Evolutionary conservation across 2,113 vertebrate species (phyloP).

Genomic region (Vimba vimba): DNA sequence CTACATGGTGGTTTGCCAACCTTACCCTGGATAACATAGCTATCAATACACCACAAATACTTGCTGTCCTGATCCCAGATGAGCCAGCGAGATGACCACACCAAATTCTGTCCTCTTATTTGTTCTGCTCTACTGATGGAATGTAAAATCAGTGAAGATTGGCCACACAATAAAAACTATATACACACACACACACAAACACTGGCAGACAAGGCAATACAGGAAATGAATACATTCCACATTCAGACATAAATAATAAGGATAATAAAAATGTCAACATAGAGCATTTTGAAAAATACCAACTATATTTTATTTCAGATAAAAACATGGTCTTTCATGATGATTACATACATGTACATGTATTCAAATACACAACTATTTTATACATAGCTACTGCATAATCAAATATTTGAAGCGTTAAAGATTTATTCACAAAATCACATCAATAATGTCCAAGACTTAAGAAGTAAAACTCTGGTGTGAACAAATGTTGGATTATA

Average conservation of each 20-base stretch:
- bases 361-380: slow-evolving; percentile 47
- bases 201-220: neutral
- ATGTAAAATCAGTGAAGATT: too few species aligned
- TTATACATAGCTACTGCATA: slow-evolving; percentile 48
- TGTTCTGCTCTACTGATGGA: too few species aligned
- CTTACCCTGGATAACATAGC: too few species aligned
- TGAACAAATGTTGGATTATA: slow-evolving; percentile 35
- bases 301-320: slow-evolving; percentile 55
- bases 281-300: slow-evolving; percentile 47
- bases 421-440: slow-evolving; percentile 38
- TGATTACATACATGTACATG: slow-evolving; percentile 52
- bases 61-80: too few species aligned
- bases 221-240: neutral
- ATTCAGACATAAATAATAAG: neutral
- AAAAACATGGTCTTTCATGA: slow-evolving; percentile 37
- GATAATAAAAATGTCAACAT: neutral
- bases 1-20: too few species aligned
- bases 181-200: too few species aligned
- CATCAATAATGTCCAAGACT: slow-evolving; percentile 32
- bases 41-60: too few species aligned
- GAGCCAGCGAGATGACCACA: too few species aligned
- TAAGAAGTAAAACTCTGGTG: slow-evolving; percentile 39
- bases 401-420: slow-evolving; percentile 44
- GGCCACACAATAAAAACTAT: too few species aligned
- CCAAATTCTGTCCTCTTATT: too few species aligned